phyloP scores from a whole-genome alignment of 2,888 invertebrate species.

The Polydrusus tereticollis region DNA sequence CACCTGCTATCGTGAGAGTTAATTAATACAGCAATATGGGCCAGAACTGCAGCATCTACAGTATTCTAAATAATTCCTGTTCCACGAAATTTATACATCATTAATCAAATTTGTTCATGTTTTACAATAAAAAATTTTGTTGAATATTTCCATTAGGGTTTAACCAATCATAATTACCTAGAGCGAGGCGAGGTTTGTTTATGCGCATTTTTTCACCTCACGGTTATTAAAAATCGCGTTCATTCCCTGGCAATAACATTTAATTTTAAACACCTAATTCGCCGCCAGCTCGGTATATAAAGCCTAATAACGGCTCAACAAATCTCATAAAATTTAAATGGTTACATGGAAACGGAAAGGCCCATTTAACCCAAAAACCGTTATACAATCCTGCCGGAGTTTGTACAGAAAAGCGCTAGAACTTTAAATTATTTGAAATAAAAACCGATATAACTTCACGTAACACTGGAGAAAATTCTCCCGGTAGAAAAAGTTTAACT shows the following conservation, averaged over 20 bases:
- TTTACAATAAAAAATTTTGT: neutral
- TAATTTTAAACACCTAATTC: constrained; percentile 44
- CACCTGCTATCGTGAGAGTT: too few relatives aligned
- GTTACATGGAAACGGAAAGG: constrained; percentile 31
- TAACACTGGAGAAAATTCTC: constrained; percentile 28
- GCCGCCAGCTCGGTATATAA: constrained; percentile 39
- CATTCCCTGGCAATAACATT: constrained; percentile 38
- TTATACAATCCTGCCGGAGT: constrained; percentile 23
- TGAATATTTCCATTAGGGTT: neutral
- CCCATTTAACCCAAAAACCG: constrained; percentile 37
- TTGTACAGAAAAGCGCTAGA: constrained; percentile 28
- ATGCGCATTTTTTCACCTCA: neutral
- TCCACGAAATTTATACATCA: neutral
- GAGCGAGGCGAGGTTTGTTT: neutral
- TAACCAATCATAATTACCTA: neutral
- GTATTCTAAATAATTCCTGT: too few relatives aligned
- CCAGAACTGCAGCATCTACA: too few relatives aligned
- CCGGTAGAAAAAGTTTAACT: constrained; percentile 29
- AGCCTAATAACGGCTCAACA: constrained; percentile 44
- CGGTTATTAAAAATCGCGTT: constrained; percentile 29
- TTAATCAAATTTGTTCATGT: neutral
- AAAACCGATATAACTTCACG: constrained; percentile 29
- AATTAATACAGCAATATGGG: too few relatives aligned
- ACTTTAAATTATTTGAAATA: constrained; percentile 37
- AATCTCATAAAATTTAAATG: constrained; percentile 43